A percentile compares a stretch with the other conserved stretches of the same genome.
Conservation (phyloP, 2,113 vertebrate species). For the Boulengeromyrus knoepffleri region DNA sequence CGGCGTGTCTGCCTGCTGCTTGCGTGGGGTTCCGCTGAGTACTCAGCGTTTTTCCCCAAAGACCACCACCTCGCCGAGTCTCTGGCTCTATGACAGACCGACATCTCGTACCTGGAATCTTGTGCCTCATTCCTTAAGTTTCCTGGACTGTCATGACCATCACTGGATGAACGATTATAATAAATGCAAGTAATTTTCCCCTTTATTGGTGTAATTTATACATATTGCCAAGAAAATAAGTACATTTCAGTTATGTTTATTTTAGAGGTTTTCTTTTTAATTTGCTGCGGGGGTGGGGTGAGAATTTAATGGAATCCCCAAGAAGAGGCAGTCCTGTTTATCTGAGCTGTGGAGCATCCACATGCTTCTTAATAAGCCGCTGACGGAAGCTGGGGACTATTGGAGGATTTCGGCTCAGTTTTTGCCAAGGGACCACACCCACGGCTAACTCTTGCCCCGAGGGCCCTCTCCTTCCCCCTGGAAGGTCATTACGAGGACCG, state of each 20-base stretch:
- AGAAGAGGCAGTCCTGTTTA: not conserved
- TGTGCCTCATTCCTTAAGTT: not conserved
- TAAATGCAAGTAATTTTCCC: not conserved
- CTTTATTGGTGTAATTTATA: not conserved
- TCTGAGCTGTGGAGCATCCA: not conserved
- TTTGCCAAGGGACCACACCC: not conserved
- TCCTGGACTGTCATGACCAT: not conserved
- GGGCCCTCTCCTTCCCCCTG: not conserved
- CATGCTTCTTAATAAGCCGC: not conserved
- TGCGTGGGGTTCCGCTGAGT: not conserved
- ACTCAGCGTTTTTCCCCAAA: not conserved
- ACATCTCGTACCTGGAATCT: not conserved
- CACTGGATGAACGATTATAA: not conserved
- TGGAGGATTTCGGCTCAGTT: too few relatives aligned
- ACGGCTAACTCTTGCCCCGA: not conserved
- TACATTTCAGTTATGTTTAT: conserved; percentile 3
- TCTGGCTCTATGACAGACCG: not conserved
- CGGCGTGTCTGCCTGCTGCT: not conserved
- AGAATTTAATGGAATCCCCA: not conserved
- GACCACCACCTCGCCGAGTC: not conserved
- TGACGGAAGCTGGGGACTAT: not conserved
- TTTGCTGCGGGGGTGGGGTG: not conserved
- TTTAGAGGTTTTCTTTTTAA: not conserved
- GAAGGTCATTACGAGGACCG: not conserved
- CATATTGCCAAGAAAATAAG: not conserved